A percentile compares a stretch with the other conserved stretches of the same genome.
Conservation (phyloP, 2,797 vertebrate species). For the Sciurus vulgaris region DNA sequence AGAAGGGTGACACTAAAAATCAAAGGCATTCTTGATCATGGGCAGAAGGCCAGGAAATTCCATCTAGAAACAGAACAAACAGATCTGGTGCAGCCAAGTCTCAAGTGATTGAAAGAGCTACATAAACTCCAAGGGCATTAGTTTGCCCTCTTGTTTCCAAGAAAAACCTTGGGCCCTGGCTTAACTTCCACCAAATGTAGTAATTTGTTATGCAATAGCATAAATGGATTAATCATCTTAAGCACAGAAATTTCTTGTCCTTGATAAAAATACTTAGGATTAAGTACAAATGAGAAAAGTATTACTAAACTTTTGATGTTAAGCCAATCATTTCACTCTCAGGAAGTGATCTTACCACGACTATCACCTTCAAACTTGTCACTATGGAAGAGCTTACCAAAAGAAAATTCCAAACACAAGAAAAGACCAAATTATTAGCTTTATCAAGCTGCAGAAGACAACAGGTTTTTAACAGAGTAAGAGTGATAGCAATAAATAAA, state of each 20-base stretch:
- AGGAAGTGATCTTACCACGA: not conserved
- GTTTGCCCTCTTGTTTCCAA: conserved; percentile 25
- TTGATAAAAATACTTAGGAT: conserved; percentile 40
- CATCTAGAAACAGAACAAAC: not conserved
- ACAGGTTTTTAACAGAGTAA: conserved; percentile 44
- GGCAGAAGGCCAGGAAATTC: not conserved
- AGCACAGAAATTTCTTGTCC: not conserved
- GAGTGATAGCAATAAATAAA: conserved; percentile 44
- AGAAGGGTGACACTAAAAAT: conserved; percentile 31
- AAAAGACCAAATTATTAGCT: conserved; percentile 15
- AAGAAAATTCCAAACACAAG: conserved; percentile 20
- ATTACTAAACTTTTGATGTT: not conserved
- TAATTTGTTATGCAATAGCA: conserved; percentile 42
- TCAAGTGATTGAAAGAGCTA: conserved; percentile 17
- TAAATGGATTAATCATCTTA: conserved; percentile 23
- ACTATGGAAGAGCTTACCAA: not conserved
- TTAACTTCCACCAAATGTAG: not conserved
- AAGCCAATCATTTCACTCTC: conserved; percentile 43
- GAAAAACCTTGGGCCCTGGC: not conserved
- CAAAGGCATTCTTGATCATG: conserved; percentile 63
- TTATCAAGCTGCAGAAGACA: not conserved
- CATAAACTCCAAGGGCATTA: not conserved
- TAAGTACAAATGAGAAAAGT: conserved; percentile 50
- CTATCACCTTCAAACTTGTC: not conserved
- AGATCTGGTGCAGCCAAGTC: not conserved